Conservation (phyloP, 2,888 invertebrate genomes). For the Norana najaformis region DNA sequence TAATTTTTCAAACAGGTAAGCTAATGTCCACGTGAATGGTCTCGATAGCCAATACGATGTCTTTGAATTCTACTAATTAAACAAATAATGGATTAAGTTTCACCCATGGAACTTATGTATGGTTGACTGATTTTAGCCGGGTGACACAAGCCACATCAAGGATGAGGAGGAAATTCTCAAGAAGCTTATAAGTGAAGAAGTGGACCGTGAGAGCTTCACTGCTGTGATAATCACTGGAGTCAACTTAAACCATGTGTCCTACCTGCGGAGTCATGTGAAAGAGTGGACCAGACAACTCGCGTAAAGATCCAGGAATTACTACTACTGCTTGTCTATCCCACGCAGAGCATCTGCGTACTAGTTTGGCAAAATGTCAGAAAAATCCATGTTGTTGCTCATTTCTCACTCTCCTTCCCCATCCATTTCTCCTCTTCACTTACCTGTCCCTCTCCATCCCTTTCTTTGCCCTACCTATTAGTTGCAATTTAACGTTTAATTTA, state of each 20-base stretch:
- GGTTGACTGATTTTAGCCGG: conserved; percentile 49
- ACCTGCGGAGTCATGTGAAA: conserved; percentile 53
- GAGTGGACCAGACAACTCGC: conserved; percentile 59
- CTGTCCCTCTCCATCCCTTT: background rate
- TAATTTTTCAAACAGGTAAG: too few species aligned
- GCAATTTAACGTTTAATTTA: too few species aligned
- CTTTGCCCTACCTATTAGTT: background rate
- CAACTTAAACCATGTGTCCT: conserved; percentile 55
- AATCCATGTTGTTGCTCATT: too few species aligned
- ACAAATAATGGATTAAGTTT: background rate
- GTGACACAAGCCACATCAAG: conserved; percentile 54
- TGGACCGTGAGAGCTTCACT: conserved; percentile 55
- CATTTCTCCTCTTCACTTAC: background rate
- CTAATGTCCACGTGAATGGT: background rate
- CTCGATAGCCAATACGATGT: background rate
- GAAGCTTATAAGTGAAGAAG: conserved; percentile 53
- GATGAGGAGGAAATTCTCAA: conserved; percentile 54
- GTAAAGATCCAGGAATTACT: conserved; percentile 48
- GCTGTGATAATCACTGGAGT: conserved; percentile 58
- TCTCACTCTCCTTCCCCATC: too few species aligned
- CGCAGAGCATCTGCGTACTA: background rate
- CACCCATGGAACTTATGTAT: background rate
- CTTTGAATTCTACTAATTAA: background rate
- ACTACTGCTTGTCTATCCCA: background rate
- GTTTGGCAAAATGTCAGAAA: background rate